A percentile compares a stretch with the other conserved stretches of the same genome.
Conservation (phyloP, 2,888 invertebrate species). For the Hirtodrosophila duncani region DNA sequence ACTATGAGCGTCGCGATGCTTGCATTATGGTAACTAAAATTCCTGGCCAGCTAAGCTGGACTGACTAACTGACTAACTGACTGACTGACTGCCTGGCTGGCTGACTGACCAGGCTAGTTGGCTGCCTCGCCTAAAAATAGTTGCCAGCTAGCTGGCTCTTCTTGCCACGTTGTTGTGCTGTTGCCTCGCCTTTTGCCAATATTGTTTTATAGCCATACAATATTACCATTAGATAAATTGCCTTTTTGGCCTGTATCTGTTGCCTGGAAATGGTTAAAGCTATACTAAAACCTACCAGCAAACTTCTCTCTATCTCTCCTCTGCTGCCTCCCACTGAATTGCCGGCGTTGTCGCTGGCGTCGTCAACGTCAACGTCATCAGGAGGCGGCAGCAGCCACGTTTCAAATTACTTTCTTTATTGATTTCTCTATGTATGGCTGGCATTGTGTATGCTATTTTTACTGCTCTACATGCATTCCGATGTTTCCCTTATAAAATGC, state of each 20-base stretch:
- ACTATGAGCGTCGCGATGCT: not conserved
- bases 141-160: conserved; percentile 1
- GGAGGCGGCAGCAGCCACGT: conserved; percentile 41
- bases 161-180: conserved; percentile 1
- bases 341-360: conserved; percentile 10
- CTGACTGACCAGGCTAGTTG: not conserved
- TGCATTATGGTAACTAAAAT: conserved; percentile 15
- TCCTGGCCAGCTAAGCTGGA: too few species aligned
- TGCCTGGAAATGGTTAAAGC: too few species aligned
- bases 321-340: conserved; percentile 3
- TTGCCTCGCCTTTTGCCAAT: conserved; percentile 65
- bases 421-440: conserved; percentile 63
- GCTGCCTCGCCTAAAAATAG: conserved; percentile 52
- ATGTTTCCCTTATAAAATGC: conserved; percentile 15
- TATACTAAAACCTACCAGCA: too few species aligned
- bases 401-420: conserved; percentile 73
- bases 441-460: conserved; percentile 63
- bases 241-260: conserved; percentile 47
- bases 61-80: conserved; percentile 11
- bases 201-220: conserved; percentile 71
- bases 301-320: not conserved
- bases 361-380: too few species aligned
- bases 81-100: conserved; percentile 13
- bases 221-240: conserved; percentile 70
- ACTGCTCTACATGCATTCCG: conserved; percentile 67